Evolutionary conservation across 2,888 invertebrate genomes (phyloP).

Genomic region (Acleris emargana): DNA sequence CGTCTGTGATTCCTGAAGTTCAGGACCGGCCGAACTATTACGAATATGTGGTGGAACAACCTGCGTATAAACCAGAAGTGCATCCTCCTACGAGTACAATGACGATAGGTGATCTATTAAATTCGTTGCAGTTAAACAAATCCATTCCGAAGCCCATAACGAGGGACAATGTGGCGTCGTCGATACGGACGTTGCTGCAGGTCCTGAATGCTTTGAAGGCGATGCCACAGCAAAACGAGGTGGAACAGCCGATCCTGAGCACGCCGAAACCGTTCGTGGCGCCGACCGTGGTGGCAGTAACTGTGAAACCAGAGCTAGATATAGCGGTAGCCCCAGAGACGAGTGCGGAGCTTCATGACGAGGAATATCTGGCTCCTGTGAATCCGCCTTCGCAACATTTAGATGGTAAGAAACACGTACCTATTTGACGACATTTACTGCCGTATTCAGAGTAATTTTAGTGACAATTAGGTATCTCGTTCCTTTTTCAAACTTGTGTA

Average conservation of each 20-base stretch:
- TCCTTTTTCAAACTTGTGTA: no score
- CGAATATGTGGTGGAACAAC: constrained; percentile 60
- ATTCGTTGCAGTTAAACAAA: constrained; percentile 89
- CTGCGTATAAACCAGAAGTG: constrained; percentile 48
- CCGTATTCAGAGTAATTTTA: no score
- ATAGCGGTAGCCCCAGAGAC: constrained; percentile 48
- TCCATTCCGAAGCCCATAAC: constrained; percentile 90
- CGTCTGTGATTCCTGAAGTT: constrained; percentile 45
- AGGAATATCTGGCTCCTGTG: constrained; percentile 67
- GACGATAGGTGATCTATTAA: constrained; percentile 83
- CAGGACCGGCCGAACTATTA: constrained; percentile 59
- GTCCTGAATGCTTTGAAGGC: constrained; percentile 88
- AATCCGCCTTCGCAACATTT: constrained; percentile 72
- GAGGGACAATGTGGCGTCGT: constrained; percentile 90
- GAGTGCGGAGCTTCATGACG: constrained; percentile 60
- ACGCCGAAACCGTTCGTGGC: constrained; percentile 68
- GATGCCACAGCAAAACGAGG: constrained; percentile 65
- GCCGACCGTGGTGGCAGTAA: constrained; percentile 49
- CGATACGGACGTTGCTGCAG: constrained; percentile 89
- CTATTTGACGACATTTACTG: no score
- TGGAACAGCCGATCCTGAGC: constrained; percentile 62
- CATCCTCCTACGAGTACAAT: constrained; percentile 52
- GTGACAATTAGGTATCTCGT: no score
- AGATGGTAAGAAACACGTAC: constrained; percentile 59
- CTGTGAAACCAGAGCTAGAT: constrained; percentile 57